Evolutionary conservation across 1,140 invertebrate genomes (phyloP).

Genomic region (Diabrotica undecimpunctata): DNA sequence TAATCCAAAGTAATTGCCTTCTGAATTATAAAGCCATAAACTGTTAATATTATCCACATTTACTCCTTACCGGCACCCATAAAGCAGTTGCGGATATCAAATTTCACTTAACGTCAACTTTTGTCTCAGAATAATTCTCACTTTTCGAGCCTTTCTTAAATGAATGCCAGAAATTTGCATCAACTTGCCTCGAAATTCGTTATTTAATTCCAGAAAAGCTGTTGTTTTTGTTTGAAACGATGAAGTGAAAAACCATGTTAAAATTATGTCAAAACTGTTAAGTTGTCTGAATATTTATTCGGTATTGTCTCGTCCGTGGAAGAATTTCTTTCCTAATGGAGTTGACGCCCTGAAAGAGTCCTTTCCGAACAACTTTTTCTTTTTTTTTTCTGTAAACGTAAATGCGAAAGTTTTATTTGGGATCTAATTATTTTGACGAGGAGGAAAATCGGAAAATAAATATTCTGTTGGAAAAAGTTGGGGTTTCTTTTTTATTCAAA

Average conservation of each 20-base stretch:
- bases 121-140: conserved; percentile 10
- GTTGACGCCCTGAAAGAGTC: no score
- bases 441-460: no score
- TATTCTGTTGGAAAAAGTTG: no score
- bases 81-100: conserved; percentile 6
- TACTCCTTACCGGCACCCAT: no score
- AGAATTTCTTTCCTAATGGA: conserved; percentile 4
- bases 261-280: conserved; percentile 16
- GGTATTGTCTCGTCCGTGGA: conserved; percentile 9
- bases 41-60: no score
- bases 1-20: no score
- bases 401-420: no score
- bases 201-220: conserved; percentile 15
- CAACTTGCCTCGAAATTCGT: not conserved
- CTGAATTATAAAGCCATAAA: no score
- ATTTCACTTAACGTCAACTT: conserved; percentile 12
- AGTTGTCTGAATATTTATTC: conserved; percentile 17
- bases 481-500: no score
- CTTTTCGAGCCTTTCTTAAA: not conserved
- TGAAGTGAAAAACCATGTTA: conserved; percentile 19
- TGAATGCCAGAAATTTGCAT: conserved; percentile 14
- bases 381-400: no score
- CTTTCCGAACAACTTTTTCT: no score
- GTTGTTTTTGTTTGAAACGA: conserved; percentile 19
- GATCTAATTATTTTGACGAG: no score